Evolutionary conservation across 2,113 vertebrate species (phyloP).

Genomic region (Peromyscus polionotus): DNA sequence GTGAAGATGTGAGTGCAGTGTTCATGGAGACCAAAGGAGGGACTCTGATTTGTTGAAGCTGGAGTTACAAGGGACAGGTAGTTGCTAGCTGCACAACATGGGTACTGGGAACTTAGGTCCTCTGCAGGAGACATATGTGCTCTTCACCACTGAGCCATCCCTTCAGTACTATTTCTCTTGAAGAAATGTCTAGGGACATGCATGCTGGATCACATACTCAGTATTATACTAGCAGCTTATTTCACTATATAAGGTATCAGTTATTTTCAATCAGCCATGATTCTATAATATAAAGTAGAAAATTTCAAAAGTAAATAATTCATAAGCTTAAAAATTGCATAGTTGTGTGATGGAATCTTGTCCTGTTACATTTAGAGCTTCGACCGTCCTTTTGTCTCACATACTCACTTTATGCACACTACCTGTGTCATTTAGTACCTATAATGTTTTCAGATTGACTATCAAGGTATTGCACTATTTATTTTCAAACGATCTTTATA

Average conservation of each 20-base stretch:
- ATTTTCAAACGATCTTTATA: neutral
- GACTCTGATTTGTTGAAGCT: too few species aligned
- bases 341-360: neutral
- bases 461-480: neutral
- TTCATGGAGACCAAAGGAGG: too few species aligned
- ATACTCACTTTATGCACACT: neutral
- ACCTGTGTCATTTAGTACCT: neutral
- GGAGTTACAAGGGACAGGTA: neutral
- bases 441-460: neutral
- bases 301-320: neutral
- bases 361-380: neutral
- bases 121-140: neutral
- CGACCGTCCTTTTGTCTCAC: neutral
- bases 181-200: neutral
- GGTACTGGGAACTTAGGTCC: neutral
- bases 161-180: neutral
- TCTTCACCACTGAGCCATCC: neutral
- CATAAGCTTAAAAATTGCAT: neutral
- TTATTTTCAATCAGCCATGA: neutral
- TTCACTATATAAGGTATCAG: neutral
- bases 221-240: neutral
- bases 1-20: neutral
- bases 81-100: neutral
- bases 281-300: neutral
- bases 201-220: neutral